Evolutionary conservation across 2,113 vertebrate genomes (phyloP), one percentile per base, ranked within the genome.

Genomic region (Lepisosteus osseus): DNA sequence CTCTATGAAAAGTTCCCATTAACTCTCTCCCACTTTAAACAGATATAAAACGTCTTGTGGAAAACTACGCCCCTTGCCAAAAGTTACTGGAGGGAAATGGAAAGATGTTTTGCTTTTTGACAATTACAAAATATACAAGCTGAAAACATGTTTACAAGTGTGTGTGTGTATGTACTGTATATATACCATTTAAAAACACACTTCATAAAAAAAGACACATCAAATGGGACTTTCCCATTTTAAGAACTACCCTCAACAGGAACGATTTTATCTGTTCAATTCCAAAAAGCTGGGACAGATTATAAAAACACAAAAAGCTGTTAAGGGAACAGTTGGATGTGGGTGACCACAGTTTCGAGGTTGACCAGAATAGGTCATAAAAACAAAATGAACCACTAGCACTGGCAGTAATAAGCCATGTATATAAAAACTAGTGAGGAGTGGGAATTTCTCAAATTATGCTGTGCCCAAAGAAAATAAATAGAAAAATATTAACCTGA

Each of bases 21-120:
- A 80, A 59, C 74, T 76, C 67, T 51, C 69, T 74, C 29, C 88
- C 85, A 87, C 85, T 85, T 80, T 72, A 90, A 84, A 87, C 80
- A 75, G 74, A 64, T 73, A 74, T 66, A 61, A 76, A 61, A 61
- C 54, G 80, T 86, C 82, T 80, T 66, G 71, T 75, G 77, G 70
- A 79, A 70, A 82, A 78, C 80, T 74, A 82, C 82, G 84, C 77
- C 79, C 80, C 82, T 81, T 83, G 78, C 80, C 82, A 84, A 86
- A 78, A 83, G 89, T 87, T 88, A 82, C 83, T 87, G 82, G 81
- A 83, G 73, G 83, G 77, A 87, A 89, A 86, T 85, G 84, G 86
- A 85, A 80, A 86, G 80, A 69, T 76, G 61, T 40, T 66, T 78
- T 73, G 78, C 75, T 75, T 81, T 81, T 82, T 86, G 9, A 65